Evolutionary conservation across 2,888 invertebrate species (phyloP).

Genomic region (Drosophila colorata): DNA sequence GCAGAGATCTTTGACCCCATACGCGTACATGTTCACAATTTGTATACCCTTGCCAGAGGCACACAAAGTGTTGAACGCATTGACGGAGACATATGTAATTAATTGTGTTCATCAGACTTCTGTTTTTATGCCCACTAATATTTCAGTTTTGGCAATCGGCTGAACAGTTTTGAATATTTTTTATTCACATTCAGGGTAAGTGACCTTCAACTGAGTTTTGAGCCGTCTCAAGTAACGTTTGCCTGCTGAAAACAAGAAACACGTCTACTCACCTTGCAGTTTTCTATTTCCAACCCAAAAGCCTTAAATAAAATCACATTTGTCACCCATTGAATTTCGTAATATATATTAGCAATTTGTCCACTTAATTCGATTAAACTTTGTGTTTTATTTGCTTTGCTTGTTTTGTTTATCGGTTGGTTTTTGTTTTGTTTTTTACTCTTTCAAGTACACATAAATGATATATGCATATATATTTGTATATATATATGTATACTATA

Average conservation of each 20-base stretch:
- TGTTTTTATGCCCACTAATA: no score
- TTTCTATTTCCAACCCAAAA: background rate
- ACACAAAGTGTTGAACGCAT: no score
- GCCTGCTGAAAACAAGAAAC: no score
- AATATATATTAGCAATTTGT: constrained; percentile 75
- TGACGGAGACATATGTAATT: no score
- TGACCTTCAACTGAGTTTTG: no score
- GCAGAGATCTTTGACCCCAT: no score
- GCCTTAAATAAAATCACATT: constrained; percentile 11
- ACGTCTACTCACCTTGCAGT: constrained; percentile 5
- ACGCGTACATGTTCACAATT: no score
- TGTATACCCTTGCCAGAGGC: no score
- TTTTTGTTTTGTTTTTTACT: constrained; percentile 58
- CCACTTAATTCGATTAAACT: constrained; percentile 76
- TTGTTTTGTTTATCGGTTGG: constrained; percentile 18
- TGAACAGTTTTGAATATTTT: no score
- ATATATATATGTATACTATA: constrained; percentile 31
- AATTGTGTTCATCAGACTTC: no score
- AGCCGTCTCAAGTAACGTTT: background rate
- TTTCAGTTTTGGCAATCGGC: no score
- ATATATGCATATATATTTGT: constrained; percentile 41
- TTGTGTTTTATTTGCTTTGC: constrained; percentile 51
- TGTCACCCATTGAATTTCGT: constrained; percentile 60
- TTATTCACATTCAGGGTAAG: no score
- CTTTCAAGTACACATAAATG: constrained; percentile 74